Percentiles rank a stretch among this genome's conserved stretches.
Conservation (phyloP, 1,140 invertebrate genomes). For the Macrosteles quadrilineatus region DNA sequence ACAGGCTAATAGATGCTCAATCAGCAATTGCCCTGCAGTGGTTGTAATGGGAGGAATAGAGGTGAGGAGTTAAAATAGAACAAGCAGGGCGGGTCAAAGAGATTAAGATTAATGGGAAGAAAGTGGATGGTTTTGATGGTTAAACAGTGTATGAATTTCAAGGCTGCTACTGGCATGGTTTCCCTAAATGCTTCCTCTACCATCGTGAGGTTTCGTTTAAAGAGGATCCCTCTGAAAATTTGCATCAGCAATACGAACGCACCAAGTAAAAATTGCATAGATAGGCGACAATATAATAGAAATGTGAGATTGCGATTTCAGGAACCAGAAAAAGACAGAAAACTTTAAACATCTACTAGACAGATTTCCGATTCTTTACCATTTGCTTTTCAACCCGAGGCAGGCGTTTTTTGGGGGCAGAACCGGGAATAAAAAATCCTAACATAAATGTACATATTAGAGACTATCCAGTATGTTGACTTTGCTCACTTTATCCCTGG, state of each 20-base stretch:
- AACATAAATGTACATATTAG: no score
- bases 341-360: not conserved
- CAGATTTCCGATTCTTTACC: no score
- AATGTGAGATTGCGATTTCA: not conserved
- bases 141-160: not conserved
- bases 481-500: no score
- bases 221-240: not conserved
- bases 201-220: slow-evolving; percentile 7
- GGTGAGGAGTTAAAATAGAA: not conserved
- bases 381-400: no score
- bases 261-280: not conserved
- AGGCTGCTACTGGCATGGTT: slow-evolving; percentile 5
- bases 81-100: not conserved
- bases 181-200: slow-evolving; percentile 13
- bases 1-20: not conserved
- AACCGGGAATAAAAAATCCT: no score
- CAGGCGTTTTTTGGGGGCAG: no score
- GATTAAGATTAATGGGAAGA: not conserved
- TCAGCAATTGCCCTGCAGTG: slow-evolving; percentile 3
- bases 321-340: not conserved
- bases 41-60: slow-evolving; percentile 3
- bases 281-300: not conserved
- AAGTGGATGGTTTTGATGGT: not conserved
- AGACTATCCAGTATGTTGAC: no score
- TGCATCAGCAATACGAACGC: not conserved